phyloP scores from a whole-genome alignment of 2,797 vertebrate species.

The Neoniphon sammara region DNA sequence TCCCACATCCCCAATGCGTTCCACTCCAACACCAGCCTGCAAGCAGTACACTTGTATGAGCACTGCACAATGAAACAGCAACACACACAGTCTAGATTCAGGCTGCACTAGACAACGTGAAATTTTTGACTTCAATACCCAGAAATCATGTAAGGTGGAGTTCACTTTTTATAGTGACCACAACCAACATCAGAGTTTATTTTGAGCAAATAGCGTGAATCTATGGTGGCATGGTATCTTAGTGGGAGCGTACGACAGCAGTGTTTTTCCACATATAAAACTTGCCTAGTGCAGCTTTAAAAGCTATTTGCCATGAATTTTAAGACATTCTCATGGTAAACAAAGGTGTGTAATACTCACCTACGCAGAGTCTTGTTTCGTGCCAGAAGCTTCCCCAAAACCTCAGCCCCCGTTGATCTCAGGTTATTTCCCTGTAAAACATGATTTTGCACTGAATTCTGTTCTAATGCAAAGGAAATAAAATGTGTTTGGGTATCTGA shows the following conservation, averaged over 20 bases:
- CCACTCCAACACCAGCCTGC: constrained; percentile 94
- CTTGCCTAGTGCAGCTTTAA: no score
- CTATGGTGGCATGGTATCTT: no score
- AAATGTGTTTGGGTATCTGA: no score
- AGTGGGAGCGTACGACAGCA: no score
- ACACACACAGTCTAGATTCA: neutral
- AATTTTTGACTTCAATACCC: no score
- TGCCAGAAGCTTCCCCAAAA: constrained; percentile 88
- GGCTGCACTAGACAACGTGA: neutral
- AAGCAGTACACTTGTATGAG: neutral
- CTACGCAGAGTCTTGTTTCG: constrained; percentile 89
- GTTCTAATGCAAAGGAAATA: neutral
- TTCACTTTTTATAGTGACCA: no score
- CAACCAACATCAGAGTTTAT: no score
- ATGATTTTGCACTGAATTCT: neutral
- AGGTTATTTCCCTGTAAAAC: constrained; percentile 92
- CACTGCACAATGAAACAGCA: neutral
- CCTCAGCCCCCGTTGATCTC: constrained; percentile 85
- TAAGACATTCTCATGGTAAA: neutral
- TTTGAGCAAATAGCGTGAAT: no score
- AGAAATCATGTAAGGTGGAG: no score
- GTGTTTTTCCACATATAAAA: no score
- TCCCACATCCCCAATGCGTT: constrained; percentile 92
- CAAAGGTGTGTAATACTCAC: constrained; percentile 77
- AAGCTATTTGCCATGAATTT: neutral